These are phyloP conservation scores for Germaria angustata DNA, from an alignment of 2,888 invertebrate genomes.

Conservation along the genomic window DNA sequence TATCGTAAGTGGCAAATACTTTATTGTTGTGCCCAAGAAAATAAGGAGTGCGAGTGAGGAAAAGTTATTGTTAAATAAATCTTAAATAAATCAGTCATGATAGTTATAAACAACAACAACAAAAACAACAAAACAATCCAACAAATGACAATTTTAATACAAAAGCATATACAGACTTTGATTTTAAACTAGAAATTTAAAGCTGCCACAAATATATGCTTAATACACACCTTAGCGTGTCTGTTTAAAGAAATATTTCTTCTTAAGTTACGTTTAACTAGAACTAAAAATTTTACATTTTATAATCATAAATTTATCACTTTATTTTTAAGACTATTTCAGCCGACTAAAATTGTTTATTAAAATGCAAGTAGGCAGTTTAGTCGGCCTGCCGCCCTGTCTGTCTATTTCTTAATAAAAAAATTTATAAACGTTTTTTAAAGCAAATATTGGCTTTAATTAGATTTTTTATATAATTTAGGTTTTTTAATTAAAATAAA, in stretches of 20 bases:
- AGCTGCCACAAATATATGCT: not conserved
- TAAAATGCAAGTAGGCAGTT: not conserved
- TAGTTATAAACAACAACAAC: not conserved
- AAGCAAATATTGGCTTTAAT: not conserved
- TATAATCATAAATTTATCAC: not conserved
- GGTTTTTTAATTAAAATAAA: not conserved
- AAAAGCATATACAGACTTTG: not conserved
- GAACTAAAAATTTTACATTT: not conserved
- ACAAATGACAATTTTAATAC: not conserved
- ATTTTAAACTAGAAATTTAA: not conserved
- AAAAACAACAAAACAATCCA: not conserved
- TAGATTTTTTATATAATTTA: not conserved
- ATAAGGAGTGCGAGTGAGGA: conserved; percentile 12
- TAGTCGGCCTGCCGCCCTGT: not conserved
- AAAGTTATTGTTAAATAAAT: not conserved
- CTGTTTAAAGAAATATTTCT: not conserved
- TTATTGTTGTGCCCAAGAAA: not conserved
- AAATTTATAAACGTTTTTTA: not conserved
- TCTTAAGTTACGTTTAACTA: not conserved
- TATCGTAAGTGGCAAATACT: not conserved
- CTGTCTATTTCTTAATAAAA: not conserved
- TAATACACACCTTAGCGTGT: not conserved
- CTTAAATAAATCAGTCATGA: conserved; percentile 4
- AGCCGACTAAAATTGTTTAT: not conserved
- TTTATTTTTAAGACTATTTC: too few species aligned